Conservation (phyloP, 2,797 vertebrate species). For the Myripristis jacobus region DNA sequence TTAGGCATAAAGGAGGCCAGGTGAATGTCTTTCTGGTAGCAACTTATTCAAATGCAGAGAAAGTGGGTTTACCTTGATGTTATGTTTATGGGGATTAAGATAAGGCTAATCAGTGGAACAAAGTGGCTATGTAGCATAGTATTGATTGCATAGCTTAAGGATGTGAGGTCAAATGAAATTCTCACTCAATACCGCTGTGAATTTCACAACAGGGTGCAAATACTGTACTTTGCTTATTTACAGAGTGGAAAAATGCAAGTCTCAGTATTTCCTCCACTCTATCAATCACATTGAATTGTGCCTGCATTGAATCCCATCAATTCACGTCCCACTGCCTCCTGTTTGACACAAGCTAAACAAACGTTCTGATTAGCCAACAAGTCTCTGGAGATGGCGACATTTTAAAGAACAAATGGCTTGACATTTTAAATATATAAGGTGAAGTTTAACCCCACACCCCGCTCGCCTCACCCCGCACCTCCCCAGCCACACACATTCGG, state of each 20-base stretch:
- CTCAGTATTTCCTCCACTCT: conserved; percentile 58
- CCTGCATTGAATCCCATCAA: conserved; percentile 68
- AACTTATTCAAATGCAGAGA: conserved; percentile 32
- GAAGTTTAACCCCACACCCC: conserved; percentile 61
- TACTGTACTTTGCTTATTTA: conserved; percentile 61
- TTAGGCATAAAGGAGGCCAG: conserved; percentile 69
- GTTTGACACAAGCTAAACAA: conserved; percentile 65
- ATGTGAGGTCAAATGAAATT: conserved; percentile 56
- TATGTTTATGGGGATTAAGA: conserved; percentile 64
- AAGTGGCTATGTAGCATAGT: conserved; percentile 21
- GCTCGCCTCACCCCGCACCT: conserved; percentile 41
- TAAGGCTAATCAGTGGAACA: conserved; percentile 58
- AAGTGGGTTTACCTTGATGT: conserved; percentile 63
- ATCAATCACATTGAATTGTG: conserved; percentile 73
- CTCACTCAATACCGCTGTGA: conserved; percentile 26
- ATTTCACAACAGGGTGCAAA: conserved; percentile 41
- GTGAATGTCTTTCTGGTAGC: conserved; percentile 59
- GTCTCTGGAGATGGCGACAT: conserved; percentile 65
- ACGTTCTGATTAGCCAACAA: conserved; percentile 74
- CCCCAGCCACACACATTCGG: conserved; percentile 52
- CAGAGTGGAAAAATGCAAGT: conserved; percentile 55
- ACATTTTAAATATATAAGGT: conserved; percentile 78
- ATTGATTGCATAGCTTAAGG: conserved; percentile 59
- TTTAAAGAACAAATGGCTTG: conserved; percentile 68
- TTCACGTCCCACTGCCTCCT: conserved; percentile 51